Evolutionary conservation across 2,113 vertebrate genomes (phyloP).

Genomic region (Dicentrarchus labrax): DNA sequence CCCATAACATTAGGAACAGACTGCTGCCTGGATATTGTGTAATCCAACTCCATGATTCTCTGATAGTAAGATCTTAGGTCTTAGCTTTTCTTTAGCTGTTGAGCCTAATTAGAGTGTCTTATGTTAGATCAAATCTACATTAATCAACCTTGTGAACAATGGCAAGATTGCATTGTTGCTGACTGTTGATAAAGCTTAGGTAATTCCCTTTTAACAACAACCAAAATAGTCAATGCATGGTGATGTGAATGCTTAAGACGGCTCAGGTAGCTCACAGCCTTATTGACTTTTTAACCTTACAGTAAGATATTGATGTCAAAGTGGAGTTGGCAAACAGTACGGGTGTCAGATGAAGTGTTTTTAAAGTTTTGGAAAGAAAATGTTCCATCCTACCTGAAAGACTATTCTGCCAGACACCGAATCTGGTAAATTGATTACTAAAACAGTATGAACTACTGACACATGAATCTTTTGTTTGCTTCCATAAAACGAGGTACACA

Average conservation of each 20-base stretch:
- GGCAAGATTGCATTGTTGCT: conserved; percentile 14
- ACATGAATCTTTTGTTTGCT: not conserved
- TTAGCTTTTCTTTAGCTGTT: conserved; percentile 14
- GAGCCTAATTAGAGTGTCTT: not conserved
- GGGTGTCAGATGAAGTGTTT: not conserved
- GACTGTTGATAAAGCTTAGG: not conserved
- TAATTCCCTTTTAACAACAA: not conserved
- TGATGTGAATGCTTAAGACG: not conserved
- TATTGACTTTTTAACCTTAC: not conserved
- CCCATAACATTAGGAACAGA: conserved; percentile 33
- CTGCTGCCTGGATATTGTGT: conserved; percentile 24
- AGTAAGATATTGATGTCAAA: conserved; percentile 36
- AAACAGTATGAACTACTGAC: not conserved
- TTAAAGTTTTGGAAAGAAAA: not conserved
- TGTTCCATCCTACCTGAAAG: not conserved
- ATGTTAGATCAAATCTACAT: conserved; percentile 2
- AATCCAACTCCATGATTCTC: conserved; percentile 7
- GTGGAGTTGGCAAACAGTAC: not conserved
- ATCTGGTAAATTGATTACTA: not conserved
- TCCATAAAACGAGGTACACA: not conserved
- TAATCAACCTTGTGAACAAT: not conserved
- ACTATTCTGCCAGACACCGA: not conserved
- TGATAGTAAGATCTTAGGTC: not conserved
- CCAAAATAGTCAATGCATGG: not conserved
- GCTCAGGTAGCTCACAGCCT: not conserved